Evolutionary conservation across 2,797 vertebrate species (phyloP).

Genomic region (Chrysocyon brachyurus): DNA sequence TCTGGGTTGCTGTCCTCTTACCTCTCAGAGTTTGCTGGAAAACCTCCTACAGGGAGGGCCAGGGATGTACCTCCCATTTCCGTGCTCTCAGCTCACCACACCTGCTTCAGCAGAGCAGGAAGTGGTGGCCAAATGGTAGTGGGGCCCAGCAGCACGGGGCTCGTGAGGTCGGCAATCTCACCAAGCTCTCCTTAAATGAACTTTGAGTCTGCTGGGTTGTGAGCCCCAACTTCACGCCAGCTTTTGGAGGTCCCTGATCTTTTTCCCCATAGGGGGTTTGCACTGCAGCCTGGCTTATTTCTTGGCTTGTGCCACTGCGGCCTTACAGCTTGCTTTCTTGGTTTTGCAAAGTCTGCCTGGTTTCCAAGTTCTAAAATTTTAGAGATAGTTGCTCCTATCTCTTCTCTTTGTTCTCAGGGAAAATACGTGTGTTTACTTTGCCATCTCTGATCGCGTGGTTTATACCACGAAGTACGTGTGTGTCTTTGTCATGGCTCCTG

Average conservation of each 20-base stretch:
- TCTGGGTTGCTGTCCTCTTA: background rate
- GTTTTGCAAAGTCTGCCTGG: background rate
- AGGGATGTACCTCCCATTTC: background rate
- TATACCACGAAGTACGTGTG: background rate
- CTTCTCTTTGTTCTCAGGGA: background rate
- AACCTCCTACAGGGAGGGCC: background rate
- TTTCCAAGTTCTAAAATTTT: background rate
- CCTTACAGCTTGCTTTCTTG: background rate
- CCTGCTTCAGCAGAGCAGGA: no score
- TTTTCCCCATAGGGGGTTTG: background rate
- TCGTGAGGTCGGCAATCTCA: no score
- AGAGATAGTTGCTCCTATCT: background rate
- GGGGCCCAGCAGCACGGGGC: background rate
- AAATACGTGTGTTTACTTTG: background rate
- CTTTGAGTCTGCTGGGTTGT: background rate
- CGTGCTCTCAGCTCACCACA: background rate
- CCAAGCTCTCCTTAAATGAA: background rate
- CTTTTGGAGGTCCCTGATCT: background rate
- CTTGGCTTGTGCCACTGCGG: background rate
- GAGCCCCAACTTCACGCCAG: background rate
- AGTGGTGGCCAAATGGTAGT: background rate
- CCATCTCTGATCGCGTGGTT: background rate
- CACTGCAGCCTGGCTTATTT: background rate
- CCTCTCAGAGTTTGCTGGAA: background rate
- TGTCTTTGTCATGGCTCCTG: no score